phyloP scores from a whole-genome alignment of 2,113 vertebrate genomes.

The Crotalus tigris region DNA sequence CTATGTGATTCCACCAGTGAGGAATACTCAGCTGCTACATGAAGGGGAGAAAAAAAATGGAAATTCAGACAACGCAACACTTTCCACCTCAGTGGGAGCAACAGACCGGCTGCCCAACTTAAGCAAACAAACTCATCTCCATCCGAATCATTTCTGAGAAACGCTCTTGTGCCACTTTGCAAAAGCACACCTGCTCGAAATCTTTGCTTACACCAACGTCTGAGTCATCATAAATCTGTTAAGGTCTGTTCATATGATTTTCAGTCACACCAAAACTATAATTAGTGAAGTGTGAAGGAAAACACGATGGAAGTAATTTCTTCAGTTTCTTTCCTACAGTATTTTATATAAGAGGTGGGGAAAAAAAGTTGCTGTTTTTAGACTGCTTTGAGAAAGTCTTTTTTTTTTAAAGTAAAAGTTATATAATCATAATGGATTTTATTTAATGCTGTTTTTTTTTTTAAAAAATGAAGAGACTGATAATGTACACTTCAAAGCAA shows the following conservation, averaged over 20 bases:
- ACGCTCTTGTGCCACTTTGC: slow-evolving; percentile 23
- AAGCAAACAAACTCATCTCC: slow-evolving; percentile 44
- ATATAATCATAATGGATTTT: neutral
- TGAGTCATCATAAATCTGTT: slow-evolving; percentile 49
- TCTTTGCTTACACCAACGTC: slow-evolving; percentile 37
- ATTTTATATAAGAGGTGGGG: neutral
- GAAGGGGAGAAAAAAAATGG: neutral
- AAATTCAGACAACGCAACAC: neutral
- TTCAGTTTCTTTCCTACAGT: neutral
- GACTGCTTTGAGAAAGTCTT: too few relatives aligned
- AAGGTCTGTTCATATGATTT: slow-evolving; percentile 16
- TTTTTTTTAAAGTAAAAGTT: neutral
- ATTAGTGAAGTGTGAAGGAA: slow-evolving; percentile 2
- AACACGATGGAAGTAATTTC: neutral
- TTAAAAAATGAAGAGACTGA: neutral
- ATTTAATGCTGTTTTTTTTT: neutral
- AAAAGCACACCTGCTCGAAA: slow-evolving; percentile 18
- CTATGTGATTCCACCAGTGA: neutral
- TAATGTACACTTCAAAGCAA: neutral
- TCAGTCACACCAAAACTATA: slow-evolving; percentile 39
- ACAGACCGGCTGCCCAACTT: slow-evolving; percentile 21
- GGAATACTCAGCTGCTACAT: neutral
- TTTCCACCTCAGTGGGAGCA: neutral
- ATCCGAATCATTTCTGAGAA: slow-evolving; percentile 45
- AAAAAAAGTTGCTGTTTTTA: neutral